phyloP scores from a whole-genome alignment of 2,797 vertebrate species.

The Spinus pinus region DNA sequence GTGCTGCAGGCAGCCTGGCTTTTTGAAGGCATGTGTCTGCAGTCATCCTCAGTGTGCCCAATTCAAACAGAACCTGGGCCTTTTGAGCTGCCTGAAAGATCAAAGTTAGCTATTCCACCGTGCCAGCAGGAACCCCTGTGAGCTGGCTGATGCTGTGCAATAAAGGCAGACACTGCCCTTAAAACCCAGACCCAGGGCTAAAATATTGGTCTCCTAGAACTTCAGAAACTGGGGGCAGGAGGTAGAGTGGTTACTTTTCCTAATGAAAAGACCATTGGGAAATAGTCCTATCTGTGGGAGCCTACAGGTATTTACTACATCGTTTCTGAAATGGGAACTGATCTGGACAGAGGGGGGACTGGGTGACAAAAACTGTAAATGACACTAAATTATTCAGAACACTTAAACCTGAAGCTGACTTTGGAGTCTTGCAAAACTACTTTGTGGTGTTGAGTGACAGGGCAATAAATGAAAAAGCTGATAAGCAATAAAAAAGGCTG shows the following conservation, averaged over 20 bases:
- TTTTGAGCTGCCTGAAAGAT: background rate
- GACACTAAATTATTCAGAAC: background rate
- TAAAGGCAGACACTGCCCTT: background rate
- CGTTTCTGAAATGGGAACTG: background rate
- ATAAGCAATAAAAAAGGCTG: background rate
- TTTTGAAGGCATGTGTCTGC: background rate
- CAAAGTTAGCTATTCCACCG: background rate
- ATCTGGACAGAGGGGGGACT: background rate
- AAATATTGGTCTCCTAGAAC: background rate
- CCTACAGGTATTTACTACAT: background rate
- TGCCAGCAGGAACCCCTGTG: accelerated
- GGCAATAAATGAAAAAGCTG: background rate
- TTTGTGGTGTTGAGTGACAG: background rate
- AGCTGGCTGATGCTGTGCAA: accelerated
- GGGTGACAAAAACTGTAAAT: background rate
- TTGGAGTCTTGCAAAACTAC: background rate
- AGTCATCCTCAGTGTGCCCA: accelerated
- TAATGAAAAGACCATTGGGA: background rate
- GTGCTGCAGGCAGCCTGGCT: background rate
- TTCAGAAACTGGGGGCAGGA: background rate
- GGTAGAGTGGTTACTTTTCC: background rate
- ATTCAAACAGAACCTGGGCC: background rate
- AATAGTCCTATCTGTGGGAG: background rate
- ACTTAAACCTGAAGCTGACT: background rate
- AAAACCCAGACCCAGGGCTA: accelerated